A percentile compares a stretch with the other conserved stretches of the same genome.
phyloP scores from a whole-genome alignment of 1,140 invertebrate species.

The Drosophila nannoptera region DNA sequence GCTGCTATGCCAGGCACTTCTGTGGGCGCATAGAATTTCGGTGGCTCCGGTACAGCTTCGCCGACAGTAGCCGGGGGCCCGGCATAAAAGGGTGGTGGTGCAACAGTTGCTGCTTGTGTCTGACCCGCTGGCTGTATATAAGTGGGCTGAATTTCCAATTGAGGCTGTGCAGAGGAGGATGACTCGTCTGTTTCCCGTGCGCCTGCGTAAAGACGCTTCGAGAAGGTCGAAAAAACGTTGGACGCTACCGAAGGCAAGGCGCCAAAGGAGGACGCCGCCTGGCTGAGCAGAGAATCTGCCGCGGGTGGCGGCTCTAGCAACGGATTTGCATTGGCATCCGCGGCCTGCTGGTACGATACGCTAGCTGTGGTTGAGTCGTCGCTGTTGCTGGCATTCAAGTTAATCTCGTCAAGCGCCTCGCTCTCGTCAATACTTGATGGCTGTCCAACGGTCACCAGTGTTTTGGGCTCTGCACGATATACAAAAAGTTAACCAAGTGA shows the following conservation, averaged over 20 bases:
- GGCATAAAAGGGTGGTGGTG: constrained; percentile 54
- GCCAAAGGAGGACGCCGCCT: constrained; percentile 82
- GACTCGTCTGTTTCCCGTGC: constrained; percentile 43
- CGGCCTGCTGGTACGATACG: constrained; percentile 28
- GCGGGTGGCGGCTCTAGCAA: constrained; percentile 58
- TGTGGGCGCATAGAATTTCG: constrained; percentile 74
- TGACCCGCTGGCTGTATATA: constrained; percentile 65
- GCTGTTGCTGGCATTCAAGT: constrained; percentile 68
- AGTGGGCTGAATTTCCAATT: constrained; percentile 68
- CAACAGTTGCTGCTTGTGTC: constrained; percentile 16
- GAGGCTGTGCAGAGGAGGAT: constrained; percentile 42
- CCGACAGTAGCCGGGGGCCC: constrained; percentile 36
- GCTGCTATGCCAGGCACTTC: constrained; percentile 53
- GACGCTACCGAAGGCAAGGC: constrained; percentile 82
- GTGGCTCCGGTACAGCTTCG: constrained; percentile 56
- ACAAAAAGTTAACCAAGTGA: constrained; percentile 15
- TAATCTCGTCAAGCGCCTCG: constrained; percentile 77
- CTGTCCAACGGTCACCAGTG: constrained; percentile 73
- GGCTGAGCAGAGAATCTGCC: constrained; percentile 78
- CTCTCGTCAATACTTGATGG: constrained; percentile 67
- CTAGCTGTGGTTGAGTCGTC: constrained; percentile 43
- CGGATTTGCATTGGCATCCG: constrained; percentile 66
- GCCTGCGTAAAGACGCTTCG: constrained; percentile 79
- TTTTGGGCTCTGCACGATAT: constrained; percentile 66
- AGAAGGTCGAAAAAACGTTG: constrained; percentile 82